Evolutionary conservation across 2,888 invertebrate genomes (phyloP).

Genomic region (Pheosia gnoma): DNA sequence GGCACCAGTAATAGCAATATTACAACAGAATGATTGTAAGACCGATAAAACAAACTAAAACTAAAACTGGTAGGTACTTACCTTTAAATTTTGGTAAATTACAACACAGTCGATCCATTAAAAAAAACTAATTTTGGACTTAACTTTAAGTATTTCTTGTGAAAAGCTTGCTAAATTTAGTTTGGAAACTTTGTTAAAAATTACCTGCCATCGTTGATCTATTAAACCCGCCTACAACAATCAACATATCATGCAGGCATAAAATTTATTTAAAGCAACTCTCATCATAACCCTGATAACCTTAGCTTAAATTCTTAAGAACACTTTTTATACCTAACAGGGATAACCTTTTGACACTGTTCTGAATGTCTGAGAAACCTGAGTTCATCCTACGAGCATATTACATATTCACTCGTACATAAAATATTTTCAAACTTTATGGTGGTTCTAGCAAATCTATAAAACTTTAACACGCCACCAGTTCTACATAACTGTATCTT

Average conservation of each 20-base stretch:
- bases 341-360: not conserved
- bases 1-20: too few relatives aligned
- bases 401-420: too few relatives aligned
- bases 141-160: too few relatives aligned
- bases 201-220: not conserved
- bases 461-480: too few relatives aligned
- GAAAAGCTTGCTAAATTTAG: not conserved
- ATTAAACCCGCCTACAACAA: not conserved
- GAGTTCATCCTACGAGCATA: too few relatives aligned
- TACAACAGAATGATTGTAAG: not conserved
- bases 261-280: not conserved
- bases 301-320: not conserved
- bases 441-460: too few relatives aligned
- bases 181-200: not conserved
- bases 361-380: too few relatives aligned
- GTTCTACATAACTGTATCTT: too few relatives aligned
- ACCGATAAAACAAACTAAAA: not conserved
- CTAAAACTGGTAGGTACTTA: not conserved
- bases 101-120: not conserved
- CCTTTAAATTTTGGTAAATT: conserved; percentile 2
- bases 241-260: not conserved
- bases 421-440: too few relatives aligned
- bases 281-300: not conserved
- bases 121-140: not conserved
- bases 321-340: not conserved